Evolutionary conservation across 1,140 invertebrate species (phyloP), one percentile per base, ranked within the genome.

Genomic region (Macrosteles quadrilineatus): DNA sequence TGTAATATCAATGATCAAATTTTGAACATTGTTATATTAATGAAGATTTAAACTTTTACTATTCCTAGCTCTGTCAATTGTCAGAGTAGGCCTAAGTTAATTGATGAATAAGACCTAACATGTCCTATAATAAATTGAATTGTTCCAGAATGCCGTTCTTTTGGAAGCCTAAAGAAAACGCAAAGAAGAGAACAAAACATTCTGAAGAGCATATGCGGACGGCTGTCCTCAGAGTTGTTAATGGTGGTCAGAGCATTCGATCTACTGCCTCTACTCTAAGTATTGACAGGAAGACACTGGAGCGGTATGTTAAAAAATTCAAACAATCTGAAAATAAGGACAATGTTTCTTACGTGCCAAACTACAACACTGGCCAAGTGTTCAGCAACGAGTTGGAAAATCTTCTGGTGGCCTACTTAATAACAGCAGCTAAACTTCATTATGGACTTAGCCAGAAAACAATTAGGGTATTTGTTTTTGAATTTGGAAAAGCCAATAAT

Each of bases 401-500:
- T 59, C 55, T 59, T 4, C 55, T 59, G 25, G 23, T 17, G 9
- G n/a, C 9, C 9, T 59, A 59, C 21, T 59, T 59, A 31, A 27
- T 23, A 31, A 59, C 14, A 4, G 55, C 55, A 27, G 27, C 55
- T 29, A 31, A 59, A 29, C 14, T 59, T 23, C 21, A 59, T 23
- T 59, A 59, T 23, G 55, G 21, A 59, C 19, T 59, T 14, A 29
- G 25, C 23, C 55, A 27, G n/a, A 59, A 59, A 59, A 31, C 23
- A 59, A 31, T 59, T 27, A 27, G 19, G 14, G 21, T 11, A 27
- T 45, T 67, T 40, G 40, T 40, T 43, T 67, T 43, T 45, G n/a
- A 67, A 21, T 67, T 43, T 67, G 65, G n/a, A 25, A 43, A 43
- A 47, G 19, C 17, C 3, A 67, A 67, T 47, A 45, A 67, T 19